phyloP scores from a whole-genome alignment of 1,140 invertebrate species.

The Drosophila novamexicana region DNA sequence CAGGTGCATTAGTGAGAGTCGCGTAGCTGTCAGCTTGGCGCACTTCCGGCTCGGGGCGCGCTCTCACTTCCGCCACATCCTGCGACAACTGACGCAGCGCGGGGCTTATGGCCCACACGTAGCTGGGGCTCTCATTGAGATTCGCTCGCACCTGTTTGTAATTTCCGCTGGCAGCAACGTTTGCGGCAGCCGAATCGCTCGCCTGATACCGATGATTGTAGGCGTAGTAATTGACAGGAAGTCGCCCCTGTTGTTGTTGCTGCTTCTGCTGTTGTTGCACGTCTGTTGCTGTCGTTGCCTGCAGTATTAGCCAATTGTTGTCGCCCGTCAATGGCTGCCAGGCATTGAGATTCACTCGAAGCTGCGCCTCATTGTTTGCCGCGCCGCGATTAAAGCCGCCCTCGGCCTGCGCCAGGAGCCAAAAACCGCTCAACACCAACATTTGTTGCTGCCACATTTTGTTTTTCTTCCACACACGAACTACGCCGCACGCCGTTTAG shows the following conservation, averaged over 20 bases:
- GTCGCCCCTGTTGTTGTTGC: constrained; percentile 39
- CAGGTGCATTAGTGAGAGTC: constrained; percentile 41
- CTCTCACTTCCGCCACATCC: constrained; percentile 37
- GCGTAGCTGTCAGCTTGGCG: constrained; percentile 20
- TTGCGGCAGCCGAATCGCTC: constrained; percentile 25
- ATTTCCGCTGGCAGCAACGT: constrained; percentile 59
- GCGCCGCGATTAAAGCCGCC: constrained; percentile 60
- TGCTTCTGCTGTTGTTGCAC: constrained; percentile 38
- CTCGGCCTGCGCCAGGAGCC: constrained; percentile 30
- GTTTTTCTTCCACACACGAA: constrained; percentile 37
- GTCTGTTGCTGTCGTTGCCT: constrained; percentile 68
- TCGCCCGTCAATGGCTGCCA: constrained; percentile 68
- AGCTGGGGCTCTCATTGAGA: constrained; percentile 54
- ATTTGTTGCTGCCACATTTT: constrained; percentile 62
- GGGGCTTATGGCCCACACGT: constrained; percentile 70
- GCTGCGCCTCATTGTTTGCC: constrained; percentile 27
- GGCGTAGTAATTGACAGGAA: constrained; percentile 77
- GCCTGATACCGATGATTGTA: constrained; percentile 76
- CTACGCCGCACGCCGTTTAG: constrained; percentile 56
- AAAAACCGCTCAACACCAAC: constrained; percentile 48
- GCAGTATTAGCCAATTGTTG: constrained; percentile 78
- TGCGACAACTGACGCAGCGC: constrained; percentile 57
- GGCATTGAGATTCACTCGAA: constrained; percentile 61
- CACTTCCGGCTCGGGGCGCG: constrained; percentile 49
- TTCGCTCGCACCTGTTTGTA: constrained; percentile 64